Base-by-base conservation (phyloP, 2,888 invertebrate genomes). In the Ochropleura leucogaster region DNA sequence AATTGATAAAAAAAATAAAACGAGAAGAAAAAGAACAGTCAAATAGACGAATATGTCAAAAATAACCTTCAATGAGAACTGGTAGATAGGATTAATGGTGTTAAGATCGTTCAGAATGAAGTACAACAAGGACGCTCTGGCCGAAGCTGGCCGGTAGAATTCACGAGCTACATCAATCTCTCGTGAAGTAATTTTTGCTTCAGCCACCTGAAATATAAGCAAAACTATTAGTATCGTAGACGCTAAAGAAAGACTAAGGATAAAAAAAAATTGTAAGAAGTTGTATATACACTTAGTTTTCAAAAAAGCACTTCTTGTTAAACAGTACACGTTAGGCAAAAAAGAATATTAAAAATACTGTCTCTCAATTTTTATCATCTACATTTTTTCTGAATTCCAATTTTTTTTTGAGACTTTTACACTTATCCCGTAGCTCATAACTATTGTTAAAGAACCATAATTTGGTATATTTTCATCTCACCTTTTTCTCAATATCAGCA, bases 41-140 rank as follows among this genome's bases (percentile, higher is more conserved):
- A 20, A 30, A 30, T 30, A 57, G 6, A 16, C 9, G n/a, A 42
- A 30, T 12, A n/a, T 30, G 40, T 20, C 12, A 40, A 8, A 40
- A 63, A 42, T 60, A 93, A 98, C 99, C 97, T 99, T 99, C 79
- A 99, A 96, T 18, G 99, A 99, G 95, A 99, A 99, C 93, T 99
- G 99, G 93, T 99, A 99, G 89, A 99, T 99, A 0, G 99, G 99
- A 95, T 99, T 99, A 80, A 99, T 99, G 51, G 99, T 99, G 94
- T 99, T 98, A 77, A 99, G 96, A 87, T 99, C 99, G 91, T 99
- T 99, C 59, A 99, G 96, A 86, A 99, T 99, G 90, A 99, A 99
- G 94, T 99, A 99, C 0, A 99, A 96, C 7, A 99, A 97, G 72
- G 99, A 99, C 0, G 99, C 99, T 90, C 99, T 97, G 0, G 99